These are phyloP conservation scores for Campoletis raptor DNA, from an alignment of 2,888 invertebrate species.

Conservation along the genomic window DNA sequence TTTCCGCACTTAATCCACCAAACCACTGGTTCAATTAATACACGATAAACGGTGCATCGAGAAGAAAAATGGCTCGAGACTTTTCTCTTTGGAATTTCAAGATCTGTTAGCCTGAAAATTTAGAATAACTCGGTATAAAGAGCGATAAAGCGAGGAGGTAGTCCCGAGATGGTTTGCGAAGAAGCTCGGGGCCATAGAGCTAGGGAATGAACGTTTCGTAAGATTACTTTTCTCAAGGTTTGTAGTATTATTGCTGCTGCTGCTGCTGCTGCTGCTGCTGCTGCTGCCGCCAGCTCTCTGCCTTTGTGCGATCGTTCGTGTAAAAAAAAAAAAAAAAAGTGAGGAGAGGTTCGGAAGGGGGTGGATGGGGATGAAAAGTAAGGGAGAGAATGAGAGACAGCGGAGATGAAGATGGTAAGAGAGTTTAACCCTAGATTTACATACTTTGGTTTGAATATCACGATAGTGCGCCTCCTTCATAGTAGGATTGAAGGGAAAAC, in stretches of 20 bases:
- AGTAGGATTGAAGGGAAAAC: slow-evolving; percentile 90
- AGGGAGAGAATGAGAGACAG: not conserved
- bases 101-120: not conserved
- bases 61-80: no score
- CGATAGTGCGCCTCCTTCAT: slow-evolving; percentile 88
- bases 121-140: slow-evolving; percentile 1
- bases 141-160: slow-evolving; percentile 36
- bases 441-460: slow-evolving; percentile 87
- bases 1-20: not conserved
- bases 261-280: no score
- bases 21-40: not conserved
- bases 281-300: slow-evolving; percentile 34
- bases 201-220: slow-evolving; percentile 60
- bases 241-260: no score
- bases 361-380: not conserved
- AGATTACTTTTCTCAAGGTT: slow-evolving; percentile 64
- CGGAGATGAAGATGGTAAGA: slow-evolving; percentile 19
- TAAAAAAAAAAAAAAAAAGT: slow-evolving; percentile 9
- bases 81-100: not conserved
- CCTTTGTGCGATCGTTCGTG: slow-evolving; percentile 29
- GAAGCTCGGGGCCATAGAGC: slow-evolving; percentile 60
- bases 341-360: not conserved
- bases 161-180: slow-evolving; percentile 54
- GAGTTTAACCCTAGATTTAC: slow-evolving; percentile 58
- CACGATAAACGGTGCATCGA: not conserved